These are phyloP conservation scores for Lasius platythorax DNA, from an alignment of 2,888 invertebrate genomes.

Conservation along the genomic window DNA sequence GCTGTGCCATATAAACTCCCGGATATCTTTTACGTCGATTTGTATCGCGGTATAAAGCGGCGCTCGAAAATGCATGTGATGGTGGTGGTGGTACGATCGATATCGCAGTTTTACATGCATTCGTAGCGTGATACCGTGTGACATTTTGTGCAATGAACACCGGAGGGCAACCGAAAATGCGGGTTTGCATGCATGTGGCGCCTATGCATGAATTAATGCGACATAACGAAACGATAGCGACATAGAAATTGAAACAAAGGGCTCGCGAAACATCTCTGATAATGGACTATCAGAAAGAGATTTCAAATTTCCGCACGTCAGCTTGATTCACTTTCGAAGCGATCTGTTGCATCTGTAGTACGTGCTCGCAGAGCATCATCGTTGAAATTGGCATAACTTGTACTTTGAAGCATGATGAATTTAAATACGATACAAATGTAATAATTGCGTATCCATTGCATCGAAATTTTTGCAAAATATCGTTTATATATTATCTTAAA, in stretches of 20 bases:
- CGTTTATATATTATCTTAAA: background rate
- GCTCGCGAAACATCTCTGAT: conserved; percentile 29
- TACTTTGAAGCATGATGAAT: background rate
- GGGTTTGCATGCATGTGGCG: conserved; percentile 42
- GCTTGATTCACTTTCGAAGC: conserved; percentile 30
- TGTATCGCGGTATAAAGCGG: conserved; percentile 7
- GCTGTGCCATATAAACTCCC: background rate
- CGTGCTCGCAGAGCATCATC: background rate
- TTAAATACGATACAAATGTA: conserved; percentile 3
- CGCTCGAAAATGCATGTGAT: conserved; percentile 8
- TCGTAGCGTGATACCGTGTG: conserved; percentile 23
- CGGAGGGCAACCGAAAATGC: conserved; percentile 35
- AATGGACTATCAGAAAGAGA: conserved; percentile 22
- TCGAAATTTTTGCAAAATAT: no score
- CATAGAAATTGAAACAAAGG: conserved; percentile 51
- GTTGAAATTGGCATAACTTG: background rate
- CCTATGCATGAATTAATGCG: conserved; percentile 44
- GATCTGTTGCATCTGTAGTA: conserved; percentile 36
- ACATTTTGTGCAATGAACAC: conserved; percentile 31
- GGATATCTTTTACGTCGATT: conserved; percentile 19
- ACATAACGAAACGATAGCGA: conserved; percentile 42
- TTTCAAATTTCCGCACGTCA: conserved; percentile 16
- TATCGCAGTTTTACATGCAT: conserved; percentile 33
- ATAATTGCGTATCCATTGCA: background rate
- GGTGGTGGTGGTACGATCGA: background rate